Percentiles rank a stretch among this genome's conserved stretches.
phyloP scores from a whole-genome alignment of 2,888 invertebrate species.

The Vannuccia rotundouncinata region DNA sequence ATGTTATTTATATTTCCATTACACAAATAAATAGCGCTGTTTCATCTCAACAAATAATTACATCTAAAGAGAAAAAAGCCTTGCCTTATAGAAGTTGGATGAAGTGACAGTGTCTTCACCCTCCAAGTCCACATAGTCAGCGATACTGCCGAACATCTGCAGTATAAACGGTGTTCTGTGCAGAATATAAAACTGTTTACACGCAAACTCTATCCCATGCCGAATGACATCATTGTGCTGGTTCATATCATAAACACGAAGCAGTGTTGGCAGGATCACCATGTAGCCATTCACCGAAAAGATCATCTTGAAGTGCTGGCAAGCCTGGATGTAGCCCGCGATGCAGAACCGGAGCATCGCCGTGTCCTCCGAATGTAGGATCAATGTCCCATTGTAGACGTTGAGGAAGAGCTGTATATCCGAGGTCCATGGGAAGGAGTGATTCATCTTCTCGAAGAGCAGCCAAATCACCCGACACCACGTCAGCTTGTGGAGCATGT shows the following conservation, averaged over 20 bases:
- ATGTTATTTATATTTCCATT: no score
- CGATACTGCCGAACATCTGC: constrained; percentile 91
- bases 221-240: constrained; percentile 91
- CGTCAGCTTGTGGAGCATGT: constrained; percentile 94
- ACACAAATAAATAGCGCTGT: no score
- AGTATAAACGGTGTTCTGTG: constrained; percentile 95
- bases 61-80: no score
- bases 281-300: constrained; percentile 91
- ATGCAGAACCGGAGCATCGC: constrained; percentile 88
- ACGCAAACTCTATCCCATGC: constrained; percentile 91
- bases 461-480: constrained; percentile 86
- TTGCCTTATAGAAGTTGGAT: constrained; percentile 49
- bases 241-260: constrained; percentile 92
- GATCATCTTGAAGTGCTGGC: constrained; percentile 63
- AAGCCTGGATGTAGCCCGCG: constrained; percentile 81
- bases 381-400: constrained; percentile 89
- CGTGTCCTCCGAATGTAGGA: constrained; percentile 91
- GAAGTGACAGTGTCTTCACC: constrained; percentile 44
- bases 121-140: constrained; percentile 78
- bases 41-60: no score
- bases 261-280: constrained; percentile 89
- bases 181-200: constrained; percentile 93
- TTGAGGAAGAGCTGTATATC: constrained; percentile 95
- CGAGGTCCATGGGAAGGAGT: constrained; percentile 88
- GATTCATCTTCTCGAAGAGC: constrained; percentile 96